phyloP scores from a whole-genome alignment of 1,140 invertebrate species.

The Lethrus apterus region DNA sequence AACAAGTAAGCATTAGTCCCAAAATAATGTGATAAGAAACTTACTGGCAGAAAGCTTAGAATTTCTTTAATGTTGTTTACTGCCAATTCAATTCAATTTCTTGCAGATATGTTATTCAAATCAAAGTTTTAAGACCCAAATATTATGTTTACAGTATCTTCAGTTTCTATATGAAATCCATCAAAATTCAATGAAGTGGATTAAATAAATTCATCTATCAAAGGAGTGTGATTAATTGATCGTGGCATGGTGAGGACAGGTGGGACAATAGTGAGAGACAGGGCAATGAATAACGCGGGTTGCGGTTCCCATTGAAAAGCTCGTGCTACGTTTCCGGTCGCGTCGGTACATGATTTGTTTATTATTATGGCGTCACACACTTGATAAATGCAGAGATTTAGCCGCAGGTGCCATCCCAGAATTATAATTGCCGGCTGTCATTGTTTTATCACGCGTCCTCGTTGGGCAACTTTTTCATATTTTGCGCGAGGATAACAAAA shows the following conservation, averaged over 20 bases:
- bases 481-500: not conserved
- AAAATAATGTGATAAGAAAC: no score
- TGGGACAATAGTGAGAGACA: conserved; percentile 10
- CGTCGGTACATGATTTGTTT: conserved; percentile 13
- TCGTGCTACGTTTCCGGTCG: conserved; percentile 7
- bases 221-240: conserved; percentile 13
- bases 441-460: conserved; percentile 4
- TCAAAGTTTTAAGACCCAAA: no score
- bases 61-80: no score
- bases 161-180: no score
- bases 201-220: conserved; percentile 14
- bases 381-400: conserved; percentile 9
- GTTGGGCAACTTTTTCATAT: conserved; percentile 1
- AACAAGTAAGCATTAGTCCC: no score
- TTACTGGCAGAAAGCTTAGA: no score
- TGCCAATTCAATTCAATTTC: no score
- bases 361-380: conserved; percentile 8
- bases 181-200: no score
- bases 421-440: conserved; percentile 7
- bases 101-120: no score
- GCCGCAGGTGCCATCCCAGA: not conserved
- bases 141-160: no score
- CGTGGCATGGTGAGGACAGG: conserved; percentile 12
- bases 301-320: conserved; percentile 7
- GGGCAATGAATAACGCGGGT: conserved; percentile 6